phyloP scores from a whole-genome alignment of 2,888 invertebrate genomes.

The Spodoptera littoralis region DNA sequence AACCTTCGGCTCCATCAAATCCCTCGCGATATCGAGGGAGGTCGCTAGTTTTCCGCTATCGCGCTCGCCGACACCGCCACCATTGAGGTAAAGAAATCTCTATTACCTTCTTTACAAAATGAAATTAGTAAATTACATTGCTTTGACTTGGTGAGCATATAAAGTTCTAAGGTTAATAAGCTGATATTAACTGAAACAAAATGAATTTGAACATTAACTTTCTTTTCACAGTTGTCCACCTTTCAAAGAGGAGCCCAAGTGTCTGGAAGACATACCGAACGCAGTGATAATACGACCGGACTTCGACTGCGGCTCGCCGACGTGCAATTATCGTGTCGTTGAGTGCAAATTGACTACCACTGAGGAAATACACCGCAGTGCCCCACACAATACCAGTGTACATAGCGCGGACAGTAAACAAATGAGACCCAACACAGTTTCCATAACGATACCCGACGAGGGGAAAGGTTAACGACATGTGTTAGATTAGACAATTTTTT shows the following conservation, averaged over 20 bases:
- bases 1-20: conserved; percentile 93
- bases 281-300: conserved; percentile 76
- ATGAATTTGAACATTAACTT: neutral
- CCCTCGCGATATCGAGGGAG: conserved; percentile 92
- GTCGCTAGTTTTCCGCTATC: conserved; percentile 94
- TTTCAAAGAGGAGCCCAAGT: conserved; percentile 80
- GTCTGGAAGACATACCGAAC: conserved; percentile 80
- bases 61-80: conserved; percentile 92
- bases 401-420: conserved; percentile 67
- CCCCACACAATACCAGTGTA: conserved; percentile 62
- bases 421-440: conserved; percentile 85
- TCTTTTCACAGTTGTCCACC: conserved; percentile 79
- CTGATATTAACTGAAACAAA: neutral
- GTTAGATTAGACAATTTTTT: conserved; percentile 63
- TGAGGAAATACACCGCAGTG: conserved; percentile 76
- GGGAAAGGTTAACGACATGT: conserved; percentile 83
- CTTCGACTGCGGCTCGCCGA: conserved; percentile 82
- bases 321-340: conserved; percentile 83
- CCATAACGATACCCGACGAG: conserved; percentile 89
- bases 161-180: no score
- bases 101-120: no score
- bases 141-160: neutral
- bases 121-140: neutral
- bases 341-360: conserved; percentile 85
- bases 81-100: conserved; percentile 77